Evolutionary conservation across 1,140 invertebrate genomes (phyloP).

Genomic region (Luehdorfia chinensis): DNA sequence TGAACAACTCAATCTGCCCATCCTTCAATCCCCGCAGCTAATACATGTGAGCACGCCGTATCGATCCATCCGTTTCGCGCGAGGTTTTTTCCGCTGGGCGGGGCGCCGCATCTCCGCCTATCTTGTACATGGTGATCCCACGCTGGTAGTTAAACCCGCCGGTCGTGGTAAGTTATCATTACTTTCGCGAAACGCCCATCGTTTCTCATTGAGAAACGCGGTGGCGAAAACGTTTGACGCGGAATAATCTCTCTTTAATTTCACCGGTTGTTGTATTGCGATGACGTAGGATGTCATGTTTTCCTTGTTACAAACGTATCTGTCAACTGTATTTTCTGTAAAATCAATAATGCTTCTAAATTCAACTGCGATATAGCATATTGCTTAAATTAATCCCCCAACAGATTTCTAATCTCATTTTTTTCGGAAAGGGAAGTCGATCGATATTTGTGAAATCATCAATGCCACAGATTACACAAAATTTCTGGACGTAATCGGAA

Average conservation of each 20-base stretch:
- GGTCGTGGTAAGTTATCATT: constrained; percentile 26
- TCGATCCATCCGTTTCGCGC: constrained; percentile 70
- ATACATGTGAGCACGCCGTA: constrained; percentile 41
- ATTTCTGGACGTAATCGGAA: background rate
- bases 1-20: background rate
- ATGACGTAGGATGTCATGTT: constrained; percentile 8
- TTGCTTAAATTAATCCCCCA: no score
- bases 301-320: background rate
- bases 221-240: background rate
- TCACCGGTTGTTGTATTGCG: background rate
- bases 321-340: background rate
- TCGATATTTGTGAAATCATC: constrained; percentile 9
- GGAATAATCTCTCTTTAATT: background rate
- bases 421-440: constrained; percentile 8
- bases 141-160: background rate
- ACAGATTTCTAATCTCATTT: no score
- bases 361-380: no score
- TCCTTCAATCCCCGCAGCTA: no score
- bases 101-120: constrained; percentile 41
- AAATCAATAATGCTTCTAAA: constrained; percentile 8
- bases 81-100: constrained; percentile 60
- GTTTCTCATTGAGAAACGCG: background rate
- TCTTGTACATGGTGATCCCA: constrained; percentile 3
- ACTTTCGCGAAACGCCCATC: constrained; percentile 6
- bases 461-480: constrained; percentile 5